Conservation (phyloP, 2,888 invertebrate species). For the Drosophila anomelani region DNA sequence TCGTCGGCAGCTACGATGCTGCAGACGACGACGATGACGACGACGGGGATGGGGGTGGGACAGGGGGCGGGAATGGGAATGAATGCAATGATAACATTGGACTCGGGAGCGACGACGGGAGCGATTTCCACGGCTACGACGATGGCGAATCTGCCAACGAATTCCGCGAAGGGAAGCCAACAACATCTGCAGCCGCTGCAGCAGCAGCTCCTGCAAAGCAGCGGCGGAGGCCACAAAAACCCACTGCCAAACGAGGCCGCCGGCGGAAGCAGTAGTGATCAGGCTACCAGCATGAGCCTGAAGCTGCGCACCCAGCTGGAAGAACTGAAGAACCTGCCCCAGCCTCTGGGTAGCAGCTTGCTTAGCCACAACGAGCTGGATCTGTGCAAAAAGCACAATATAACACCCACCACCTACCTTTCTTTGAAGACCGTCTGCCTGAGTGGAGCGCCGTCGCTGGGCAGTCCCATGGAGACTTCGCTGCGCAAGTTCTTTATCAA, state of each 20-base stretch:
- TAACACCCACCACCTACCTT: constrained; percentile 94
- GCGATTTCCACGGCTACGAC: constrained; percentile 77
- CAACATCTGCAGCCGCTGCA: constrained; percentile 71
- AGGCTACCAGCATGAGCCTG: constrained; percentile 85
- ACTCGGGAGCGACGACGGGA: constrained; percentile 73
- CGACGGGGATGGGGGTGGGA: constrained; percentile 71
- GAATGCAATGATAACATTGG: constrained; percentile 59
- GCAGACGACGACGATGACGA: constrained; percentile 85
- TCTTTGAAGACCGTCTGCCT: constrained; percentile 94
- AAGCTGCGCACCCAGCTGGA: constrained; percentile 85
- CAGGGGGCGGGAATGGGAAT: constrained; percentile 64
- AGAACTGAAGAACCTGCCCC: constrained; percentile 78
- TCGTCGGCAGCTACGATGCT: constrained; percentile 85
- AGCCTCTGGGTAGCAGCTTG: constrained; percentile 86
- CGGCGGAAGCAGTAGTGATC: constrained; percentile 34
- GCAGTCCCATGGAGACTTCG: constrained; percentile 82
- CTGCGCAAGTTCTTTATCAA: constrained; percentile 85
- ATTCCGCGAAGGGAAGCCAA: constrained; percentile 72
- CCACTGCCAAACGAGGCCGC: constrained; percentile 67
- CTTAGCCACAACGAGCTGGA: constrained; percentile 89
- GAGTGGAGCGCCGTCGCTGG: constrained; percentile 82
- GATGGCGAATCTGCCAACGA: constrained; percentile 73
- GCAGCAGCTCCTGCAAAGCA: constrained; percentile 43
- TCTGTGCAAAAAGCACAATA: constrained; percentile 91
- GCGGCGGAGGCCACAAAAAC: constrained; percentile 36